Evolutionary conservation across 2,113 vertebrate genomes (phyloP), one percentile per base, ranked within the genome.

Genomic region (Spilogale gracilis): DNA sequence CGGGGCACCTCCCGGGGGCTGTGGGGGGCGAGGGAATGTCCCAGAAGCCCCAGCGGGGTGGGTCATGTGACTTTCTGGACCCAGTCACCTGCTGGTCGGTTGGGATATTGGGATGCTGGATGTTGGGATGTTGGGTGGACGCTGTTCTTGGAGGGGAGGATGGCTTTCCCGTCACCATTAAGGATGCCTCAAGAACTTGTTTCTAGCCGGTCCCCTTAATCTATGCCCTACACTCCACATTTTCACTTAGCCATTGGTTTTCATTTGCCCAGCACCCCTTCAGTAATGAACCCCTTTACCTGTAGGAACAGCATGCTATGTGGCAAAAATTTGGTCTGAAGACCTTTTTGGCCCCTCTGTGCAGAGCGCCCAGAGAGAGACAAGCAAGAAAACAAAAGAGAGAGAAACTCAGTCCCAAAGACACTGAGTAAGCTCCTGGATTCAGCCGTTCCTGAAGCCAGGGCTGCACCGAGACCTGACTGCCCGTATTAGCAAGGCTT

Each of bases 1-100:
- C 14, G 1, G 38, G 6, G 6, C 1, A 1, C 14, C 61, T 21
- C 25, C 5, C 2, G 30, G 21, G 9, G 4, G 0, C 13, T 60
- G 43, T n/a, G 11, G 0, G 9, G 4, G 61, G 3, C 27, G 30
- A 5, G 9, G 71, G 52, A 67, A 3, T 18, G 60, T 30, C 48
- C 12, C 30, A 43, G 38, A 69, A 32, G 25, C 17, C 87, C 69
- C 18, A 3, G 3, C 20, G 5, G 11, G 1, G 48, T n/a, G 1
- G 13, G 48, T 38, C 60, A 25, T 1, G 4, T 63, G 78, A 63
- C 23, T 38, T 27, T 43, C 5, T 69, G 84, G 85, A 79, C 48
- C 16, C 76, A 18, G 5, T 14, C 92, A 2, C 50, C 7, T 6
- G 48, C 85, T 27, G 12, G 50, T 0, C 0, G 16, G 12, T 79